These are phyloP conservation scores for Caenorhabditis japonica DNA, from an alignment of 2,888 invertebrate genomes.

Conservation along the genomic window DNA sequence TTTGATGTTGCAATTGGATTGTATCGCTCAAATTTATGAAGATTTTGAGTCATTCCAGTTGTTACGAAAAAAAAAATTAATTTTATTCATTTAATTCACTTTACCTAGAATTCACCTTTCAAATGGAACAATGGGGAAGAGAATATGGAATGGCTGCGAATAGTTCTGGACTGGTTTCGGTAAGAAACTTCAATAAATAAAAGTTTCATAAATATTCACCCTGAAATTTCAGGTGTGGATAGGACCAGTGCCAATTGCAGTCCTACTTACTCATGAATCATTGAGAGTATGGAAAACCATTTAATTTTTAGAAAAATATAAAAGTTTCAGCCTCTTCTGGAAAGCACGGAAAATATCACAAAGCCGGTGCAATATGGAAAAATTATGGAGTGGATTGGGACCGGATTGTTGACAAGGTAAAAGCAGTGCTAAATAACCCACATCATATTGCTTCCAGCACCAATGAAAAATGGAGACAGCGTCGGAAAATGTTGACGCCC, in stretches of 20 bases:
- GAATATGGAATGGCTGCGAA: conserved; percentile 30
- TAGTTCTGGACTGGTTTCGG: conserved; percentile 16
- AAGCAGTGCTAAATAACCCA: background rate
- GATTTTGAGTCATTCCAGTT: no score
- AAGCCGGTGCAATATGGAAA: conserved; percentile 79
- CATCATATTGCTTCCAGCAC: conserved; percentile 73
- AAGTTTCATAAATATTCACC: background rate
- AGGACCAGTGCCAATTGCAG: conserved; percentile 47
- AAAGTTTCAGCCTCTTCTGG: conserved; percentile 38
- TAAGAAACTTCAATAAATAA: conserved; percentile 4
- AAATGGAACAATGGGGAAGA: conserved; percentile 49
- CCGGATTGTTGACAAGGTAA: conserved; percentile 78
- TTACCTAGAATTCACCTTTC: conserved; percentile 55
- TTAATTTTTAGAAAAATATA: background rate
- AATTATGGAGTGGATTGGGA: conserved; percentile 79
- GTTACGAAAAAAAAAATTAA: no score
- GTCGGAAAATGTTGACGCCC: conserved; percentile 80
- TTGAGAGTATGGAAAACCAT: conserved; percentile 14
- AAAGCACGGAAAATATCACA: conserved; percentile 69
- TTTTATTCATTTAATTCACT: no score
- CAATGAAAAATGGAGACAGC: conserved; percentile 79
- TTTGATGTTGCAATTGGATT: no score
- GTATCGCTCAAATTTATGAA: no score
- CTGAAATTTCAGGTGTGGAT: conserved; percentile 34
- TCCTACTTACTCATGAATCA: conserved; percentile 32